Percentiles rank a stretch among this genome's conserved stretches.
phyloP scores from a whole-genome alignment of 2,113 vertebrate species.

The Phaetusa simplex region DNA sequence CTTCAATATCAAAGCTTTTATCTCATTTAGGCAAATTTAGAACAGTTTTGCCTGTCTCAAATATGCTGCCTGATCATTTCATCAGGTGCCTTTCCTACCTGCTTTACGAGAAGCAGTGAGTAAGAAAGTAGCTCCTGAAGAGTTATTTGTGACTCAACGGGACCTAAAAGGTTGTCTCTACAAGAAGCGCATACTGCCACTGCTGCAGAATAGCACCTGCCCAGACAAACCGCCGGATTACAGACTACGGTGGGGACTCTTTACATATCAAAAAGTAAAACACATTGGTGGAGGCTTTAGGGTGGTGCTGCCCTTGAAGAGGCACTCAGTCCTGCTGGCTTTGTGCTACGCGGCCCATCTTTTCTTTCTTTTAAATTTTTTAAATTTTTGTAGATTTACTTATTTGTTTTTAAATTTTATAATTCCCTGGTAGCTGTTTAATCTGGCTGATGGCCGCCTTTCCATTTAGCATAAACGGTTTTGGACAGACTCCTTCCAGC shows the following conservation, averaged over 20 bases:
- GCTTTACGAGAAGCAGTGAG: neutral
- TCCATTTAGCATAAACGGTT: neutral
- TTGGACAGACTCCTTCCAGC: neutral
- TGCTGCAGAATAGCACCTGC: neutral
- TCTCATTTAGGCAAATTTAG: neutral
- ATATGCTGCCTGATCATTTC: neutral
- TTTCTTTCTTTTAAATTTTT: accelerated
- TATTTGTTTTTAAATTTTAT: neutral
- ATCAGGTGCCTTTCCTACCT: neutral
- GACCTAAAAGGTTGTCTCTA: neutral
- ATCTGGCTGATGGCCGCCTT: neutral
- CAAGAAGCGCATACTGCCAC: neutral
- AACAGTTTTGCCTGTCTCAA: neutral
- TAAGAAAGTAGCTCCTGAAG: neutral
- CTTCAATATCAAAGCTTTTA: neutral
- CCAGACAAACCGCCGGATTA: neutral
- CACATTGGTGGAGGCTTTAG: neutral
- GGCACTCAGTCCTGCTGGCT: neutral
- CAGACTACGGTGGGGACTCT: neutral
- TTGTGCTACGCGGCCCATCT: neutral
- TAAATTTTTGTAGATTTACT: neutral
- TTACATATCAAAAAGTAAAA: neutral
- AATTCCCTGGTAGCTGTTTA: neutral
- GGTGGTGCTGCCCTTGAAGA: neutral
- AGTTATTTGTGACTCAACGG: neutral